Base-by-base conservation (phyloP, 2,113 vertebrate genomes). In the Nothoprocta pentlandii region DNA sequence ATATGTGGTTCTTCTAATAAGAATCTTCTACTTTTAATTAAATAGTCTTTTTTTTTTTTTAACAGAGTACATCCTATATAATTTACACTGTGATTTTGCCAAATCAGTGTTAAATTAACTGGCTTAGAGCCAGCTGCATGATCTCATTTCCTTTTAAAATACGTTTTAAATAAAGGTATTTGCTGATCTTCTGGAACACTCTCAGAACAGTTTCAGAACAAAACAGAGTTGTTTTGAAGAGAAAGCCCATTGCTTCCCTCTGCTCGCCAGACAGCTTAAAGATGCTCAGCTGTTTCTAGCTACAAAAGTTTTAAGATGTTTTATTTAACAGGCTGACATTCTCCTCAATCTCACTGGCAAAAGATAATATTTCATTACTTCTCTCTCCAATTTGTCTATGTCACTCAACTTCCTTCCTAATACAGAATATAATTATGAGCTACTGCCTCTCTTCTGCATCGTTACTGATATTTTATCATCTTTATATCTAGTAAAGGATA, bases 391-490 rank as follows among this genome's bases (percentile, higher is more conserved):
- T 86, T 80, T 92, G 64, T 86, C 93, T 92, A 78, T 94, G 64
- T 91, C 95, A 84, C 92, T 83, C 80, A 88, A 58, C 69, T 93
- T 88, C 85, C 69, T 95, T 94, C 82, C 66, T 92, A 86, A 86
- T 86, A 68, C 64, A 95, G 93, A 92, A 84, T 92, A 95, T 94
- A 91, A 93, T 95, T 89, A 93, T 70, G 77, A 95, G 90, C 93
- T 93, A 90, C 90, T 95, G 93, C 91, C 66, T 96, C 83, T 95
- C 92, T 95, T 94, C 93, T 95, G 92, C 94, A 95, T 97, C 93
- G 94, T 97, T 94, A 97, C 91, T 91, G 78, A 93, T 95, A 94
- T 91, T 95, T 96, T 95, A 95, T 96, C 92, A 94, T 86, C 87
- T 94, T 94, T 94, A 80, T 96, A 97, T 96, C 93, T 86, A 71